Conservation (phyloP, 1,140 invertebrate species). For the Drosophila kepulauana region DNA sequence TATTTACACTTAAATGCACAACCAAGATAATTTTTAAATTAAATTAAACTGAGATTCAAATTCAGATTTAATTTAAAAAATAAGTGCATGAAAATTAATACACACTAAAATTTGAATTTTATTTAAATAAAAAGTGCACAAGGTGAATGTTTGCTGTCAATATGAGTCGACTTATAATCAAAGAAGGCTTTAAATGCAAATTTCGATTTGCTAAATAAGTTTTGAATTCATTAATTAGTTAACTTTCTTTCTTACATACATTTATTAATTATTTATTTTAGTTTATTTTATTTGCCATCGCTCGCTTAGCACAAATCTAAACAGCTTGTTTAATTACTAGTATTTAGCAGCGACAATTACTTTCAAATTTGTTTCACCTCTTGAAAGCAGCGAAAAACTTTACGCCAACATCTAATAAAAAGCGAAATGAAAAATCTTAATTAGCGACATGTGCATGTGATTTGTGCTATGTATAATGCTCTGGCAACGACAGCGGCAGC, state of each 20-base stretch:
- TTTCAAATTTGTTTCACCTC: conserved; percentile 35
- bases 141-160: no score
- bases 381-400: not conserved
- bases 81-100: no score
- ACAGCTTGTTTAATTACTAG: not conserved
- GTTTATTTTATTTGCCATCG: not conserved
- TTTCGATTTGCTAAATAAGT: no score
- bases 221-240: no score
- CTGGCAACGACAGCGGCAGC: not conserved
- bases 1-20: no score
- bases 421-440: conserved; percentile 53
- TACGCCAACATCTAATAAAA: conserved; percentile 36
- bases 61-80: no score
- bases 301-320: not conserved
- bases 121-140: no score
- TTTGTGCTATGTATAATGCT: not conserved
- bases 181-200: no score
- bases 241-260: not conserved
- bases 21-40: no score
- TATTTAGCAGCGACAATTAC: conserved; percentile 16
- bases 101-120: no score
- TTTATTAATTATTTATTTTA: not conserved
- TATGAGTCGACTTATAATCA: no score
- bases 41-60: no score
- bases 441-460: conserved; percentile 33